These are phyloP conservation scores for Rhingia campestris DNA, from an alignment of 2,888 invertebrate genomes.

Conservation along the genomic window DNA sequence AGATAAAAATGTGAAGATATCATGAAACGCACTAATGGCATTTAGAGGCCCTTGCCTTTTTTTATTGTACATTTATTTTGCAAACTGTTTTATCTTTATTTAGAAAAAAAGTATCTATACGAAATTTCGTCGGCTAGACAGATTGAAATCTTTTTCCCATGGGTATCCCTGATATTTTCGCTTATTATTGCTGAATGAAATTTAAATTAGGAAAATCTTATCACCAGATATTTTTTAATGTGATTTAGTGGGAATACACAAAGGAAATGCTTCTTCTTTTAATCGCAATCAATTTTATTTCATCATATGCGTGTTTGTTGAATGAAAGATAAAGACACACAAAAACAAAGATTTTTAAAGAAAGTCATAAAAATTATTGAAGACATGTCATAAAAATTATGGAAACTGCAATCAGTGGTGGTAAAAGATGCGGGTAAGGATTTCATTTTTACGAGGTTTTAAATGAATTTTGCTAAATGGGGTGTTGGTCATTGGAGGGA, in stretches of 20 bases:
- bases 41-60: neutral
- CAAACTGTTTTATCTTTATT: neutral
- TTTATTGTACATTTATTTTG: neutral
- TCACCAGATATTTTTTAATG: neutral
- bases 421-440: constrained; percentile 36
- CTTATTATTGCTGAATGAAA: constrained; percentile 5
- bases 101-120: neutral
- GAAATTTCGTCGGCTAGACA: neutral
- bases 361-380: constrained; percentile 14
- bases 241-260: neutral
- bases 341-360: neutral
- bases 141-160: constrained; percentile 1
- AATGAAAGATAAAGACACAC: neutral
- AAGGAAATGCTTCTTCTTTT: neutral
- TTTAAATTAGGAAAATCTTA: neutral
- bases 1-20: neutral
- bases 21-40: neutral
- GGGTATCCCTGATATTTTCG: neutral
- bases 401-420: constrained; percentile 20
- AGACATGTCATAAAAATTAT: constrained; percentile 31
- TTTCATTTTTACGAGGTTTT: constrained; percentile 43
- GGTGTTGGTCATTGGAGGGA: neutral
- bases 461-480: constrained; percentile 15
- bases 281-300: constrained; percentile 11
- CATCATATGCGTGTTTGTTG: too few species aligned